Evolutionary conservation across 2,113 vertebrate genomes (phyloP).

Genomic region (Puffinus mauretanicus): DNA sequence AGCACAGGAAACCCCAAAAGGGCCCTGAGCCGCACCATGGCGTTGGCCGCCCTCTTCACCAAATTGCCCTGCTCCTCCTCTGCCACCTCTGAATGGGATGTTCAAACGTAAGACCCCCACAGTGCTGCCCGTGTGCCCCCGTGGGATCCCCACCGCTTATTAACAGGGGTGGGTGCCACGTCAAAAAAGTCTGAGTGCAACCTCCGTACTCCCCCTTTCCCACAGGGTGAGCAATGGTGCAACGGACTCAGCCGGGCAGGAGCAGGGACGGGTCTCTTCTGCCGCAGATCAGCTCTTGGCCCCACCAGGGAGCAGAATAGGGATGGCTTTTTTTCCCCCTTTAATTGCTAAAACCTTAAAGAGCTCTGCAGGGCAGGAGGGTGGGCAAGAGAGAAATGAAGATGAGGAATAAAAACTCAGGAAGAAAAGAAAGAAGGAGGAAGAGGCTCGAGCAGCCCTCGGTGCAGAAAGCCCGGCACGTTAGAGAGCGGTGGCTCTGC

Average conservation of each 20-base stretch:
- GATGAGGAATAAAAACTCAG: neutral
- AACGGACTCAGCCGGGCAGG: neutral
- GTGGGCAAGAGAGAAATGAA: rapidly evolving
- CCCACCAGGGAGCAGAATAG: neutral
- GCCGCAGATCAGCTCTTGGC: neutral
- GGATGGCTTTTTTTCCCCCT: neutral
- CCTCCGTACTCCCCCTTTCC: neutral
- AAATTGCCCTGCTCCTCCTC: neutral
- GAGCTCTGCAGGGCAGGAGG: neutral
- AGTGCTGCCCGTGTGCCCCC: rapidly evolving
- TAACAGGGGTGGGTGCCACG: rapidly evolving
- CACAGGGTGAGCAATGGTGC: neutral
- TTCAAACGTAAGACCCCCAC: neutral
- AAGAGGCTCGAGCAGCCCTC: neutral
- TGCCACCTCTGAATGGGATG: neutral
- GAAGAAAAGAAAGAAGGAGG: neutral
- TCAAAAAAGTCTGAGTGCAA: neutral
- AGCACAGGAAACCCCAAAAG: neutral
- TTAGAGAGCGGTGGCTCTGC: neutral
- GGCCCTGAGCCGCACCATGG: neutral
- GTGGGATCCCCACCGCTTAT: neutral
- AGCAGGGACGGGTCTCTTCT: neutral
- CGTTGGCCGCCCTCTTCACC: neutral
- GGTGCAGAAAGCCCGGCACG: neutral
- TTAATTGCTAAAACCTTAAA: neutral